Evolutionary conservation across 1,140 invertebrate genomes (phyloP).

Genomic region (Macrobrachium nipponense): DNA sequence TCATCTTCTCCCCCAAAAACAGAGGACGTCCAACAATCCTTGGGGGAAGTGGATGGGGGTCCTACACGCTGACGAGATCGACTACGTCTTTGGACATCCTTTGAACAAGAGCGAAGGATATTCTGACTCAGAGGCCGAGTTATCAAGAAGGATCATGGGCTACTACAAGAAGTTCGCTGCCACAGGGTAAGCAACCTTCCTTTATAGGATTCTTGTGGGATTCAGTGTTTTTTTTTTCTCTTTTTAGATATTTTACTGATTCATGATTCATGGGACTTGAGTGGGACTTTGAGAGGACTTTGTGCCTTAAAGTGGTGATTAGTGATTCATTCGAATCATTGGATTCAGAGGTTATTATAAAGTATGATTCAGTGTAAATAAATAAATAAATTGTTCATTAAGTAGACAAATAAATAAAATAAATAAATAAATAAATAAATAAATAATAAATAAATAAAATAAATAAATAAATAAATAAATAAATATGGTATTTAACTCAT

Average conservation of each 20-base stretch:
- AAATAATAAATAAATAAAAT: background rate
- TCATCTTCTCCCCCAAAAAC: conserved; percentile 64
- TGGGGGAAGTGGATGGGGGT: conserved; percentile 99
- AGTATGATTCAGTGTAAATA: too few species aligned
- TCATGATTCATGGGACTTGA: too few species aligned
- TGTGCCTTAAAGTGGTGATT: background rate
- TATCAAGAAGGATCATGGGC: conserved; percentile 87
- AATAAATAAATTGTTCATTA: background rate
- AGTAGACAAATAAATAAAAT: background rate
- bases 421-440: background rate
- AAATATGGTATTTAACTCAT: too few species aligned
- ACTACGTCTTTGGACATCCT: conserved; percentile 95
- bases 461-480: background rate
- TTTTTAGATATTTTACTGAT: background rate
- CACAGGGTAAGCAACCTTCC: conserved; percentile 78
- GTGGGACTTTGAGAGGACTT: too few species aligned
- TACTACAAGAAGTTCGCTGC: conserved; percentile 88
- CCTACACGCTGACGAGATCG: conserved; percentile 96
- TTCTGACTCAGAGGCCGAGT: conserved; percentile 82
- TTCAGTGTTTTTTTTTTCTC: background rate
- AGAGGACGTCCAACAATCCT: conserved; percentile 87
- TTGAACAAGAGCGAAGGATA: conserved; percentile 86
- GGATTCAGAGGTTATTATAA: too few species aligned
- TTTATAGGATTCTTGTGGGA: background rate
- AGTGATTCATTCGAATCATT: background rate